Conservation (phyloP, 2,113 vertebrate genomes). For the Ramphastos sulfuratus region DNA sequence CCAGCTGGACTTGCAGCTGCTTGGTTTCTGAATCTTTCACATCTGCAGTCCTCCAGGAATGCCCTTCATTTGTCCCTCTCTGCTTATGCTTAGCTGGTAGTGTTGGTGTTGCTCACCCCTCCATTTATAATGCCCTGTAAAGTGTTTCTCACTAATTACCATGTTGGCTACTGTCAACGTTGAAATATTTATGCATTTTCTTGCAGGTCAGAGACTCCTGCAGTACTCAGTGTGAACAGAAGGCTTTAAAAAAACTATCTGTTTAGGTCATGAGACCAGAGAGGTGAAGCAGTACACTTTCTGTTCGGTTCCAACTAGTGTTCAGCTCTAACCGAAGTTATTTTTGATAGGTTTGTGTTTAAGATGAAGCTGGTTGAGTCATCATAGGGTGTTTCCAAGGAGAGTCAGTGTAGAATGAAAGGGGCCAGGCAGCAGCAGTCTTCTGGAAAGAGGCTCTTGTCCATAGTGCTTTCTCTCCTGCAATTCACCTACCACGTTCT, state of each 20-base stretch:
- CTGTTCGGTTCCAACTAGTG: neutral
- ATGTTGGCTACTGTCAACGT: neutral
- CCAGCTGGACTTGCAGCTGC: slow-evolving; percentile 51
- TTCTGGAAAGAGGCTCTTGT: neutral
- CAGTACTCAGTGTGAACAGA: slow-evolving; percentile 29
- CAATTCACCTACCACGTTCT: neutral
- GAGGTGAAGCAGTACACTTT: neutral
- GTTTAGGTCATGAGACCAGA: slow-evolving; percentile 1
- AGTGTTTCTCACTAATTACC: slow-evolving; percentile 1
- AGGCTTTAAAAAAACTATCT: neutral
- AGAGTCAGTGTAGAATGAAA: neutral
- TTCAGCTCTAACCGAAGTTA: neutral
- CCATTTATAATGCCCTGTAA: slow-evolving; percentile 16
- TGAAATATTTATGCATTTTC: slow-evolving; percentile 44
- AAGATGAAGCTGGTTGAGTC: neutral
- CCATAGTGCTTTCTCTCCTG: neutral
- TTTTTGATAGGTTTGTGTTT: neutral
- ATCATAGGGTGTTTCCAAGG: neutral
- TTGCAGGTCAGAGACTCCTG: slow-evolving; percentile 21
- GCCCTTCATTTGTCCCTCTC: slow-evolving; percentile 33
- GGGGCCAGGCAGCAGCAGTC: neutral
- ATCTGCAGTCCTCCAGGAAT: slow-evolving; percentile 43
- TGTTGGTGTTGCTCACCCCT: neutral
- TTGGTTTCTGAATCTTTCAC: slow-evolving; percentile 34
- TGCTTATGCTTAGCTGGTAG: neutral